Evolutionary conservation across 2,797 vertebrate species (phyloP).

Genomic region (Lacerta agilis): DNA sequence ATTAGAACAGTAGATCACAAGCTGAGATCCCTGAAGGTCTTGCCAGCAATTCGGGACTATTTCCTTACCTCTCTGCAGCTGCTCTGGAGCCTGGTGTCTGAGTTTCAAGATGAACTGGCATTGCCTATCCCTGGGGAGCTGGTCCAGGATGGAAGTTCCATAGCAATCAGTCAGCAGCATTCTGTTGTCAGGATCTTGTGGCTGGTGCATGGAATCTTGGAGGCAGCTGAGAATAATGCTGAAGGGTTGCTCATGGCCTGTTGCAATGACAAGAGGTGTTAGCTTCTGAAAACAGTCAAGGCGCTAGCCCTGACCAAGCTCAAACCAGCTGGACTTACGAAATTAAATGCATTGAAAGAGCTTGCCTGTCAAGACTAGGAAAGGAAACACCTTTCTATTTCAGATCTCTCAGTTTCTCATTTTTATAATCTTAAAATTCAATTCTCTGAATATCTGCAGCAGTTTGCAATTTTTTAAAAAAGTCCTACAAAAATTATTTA

Average conservation of each 20-base stretch:
- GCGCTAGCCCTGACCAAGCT: background rate
- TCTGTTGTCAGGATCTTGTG: constrained; percentile 64
- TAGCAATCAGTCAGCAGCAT: constrained; percentile 61
- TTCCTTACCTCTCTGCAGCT: constrained; percentile 69
- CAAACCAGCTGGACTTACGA: background rate
- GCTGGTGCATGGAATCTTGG: constrained; percentile 66
- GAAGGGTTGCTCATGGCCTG: constrained; percentile 82
- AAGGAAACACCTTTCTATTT: too few species aligned
- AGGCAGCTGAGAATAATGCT: constrained; percentile 74
- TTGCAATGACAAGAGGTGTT: constrained; percentile 11
- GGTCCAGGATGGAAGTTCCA: constrained; percentile 61
- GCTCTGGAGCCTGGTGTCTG: constrained; percentile 58
- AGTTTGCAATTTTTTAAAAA: too few species aligned
- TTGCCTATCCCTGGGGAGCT: constrained; percentile 71
- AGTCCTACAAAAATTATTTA: too few species aligned
- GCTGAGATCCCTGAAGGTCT: background rate
- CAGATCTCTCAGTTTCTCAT: too few species aligned
- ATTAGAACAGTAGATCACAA: background rate
- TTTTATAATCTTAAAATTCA: too few species aligned
- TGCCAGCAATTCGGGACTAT: accelerated
- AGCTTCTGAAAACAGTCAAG: background rate
- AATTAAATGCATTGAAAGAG: background rate
- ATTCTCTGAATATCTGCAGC: too few species aligned
- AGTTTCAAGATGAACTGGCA: constrained; percentile 79
- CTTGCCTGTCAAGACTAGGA: too few species aligned